Evolutionary conservation across 2,888 invertebrate genomes (phyloP), one percentile per base, ranked within the genome.

Genomic region (Physocephala rufipes): DNA sequence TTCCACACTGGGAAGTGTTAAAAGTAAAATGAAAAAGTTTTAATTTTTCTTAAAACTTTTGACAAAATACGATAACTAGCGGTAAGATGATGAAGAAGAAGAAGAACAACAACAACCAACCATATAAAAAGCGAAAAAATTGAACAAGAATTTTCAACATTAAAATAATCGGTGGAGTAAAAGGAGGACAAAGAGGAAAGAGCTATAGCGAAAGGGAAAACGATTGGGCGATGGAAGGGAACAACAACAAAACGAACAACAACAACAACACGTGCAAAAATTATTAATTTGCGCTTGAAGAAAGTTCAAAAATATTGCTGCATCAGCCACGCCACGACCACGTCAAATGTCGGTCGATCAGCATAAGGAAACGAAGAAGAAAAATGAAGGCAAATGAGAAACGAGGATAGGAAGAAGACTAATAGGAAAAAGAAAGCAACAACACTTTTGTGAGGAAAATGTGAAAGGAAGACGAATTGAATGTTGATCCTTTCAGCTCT

Each of bases 281-380:
- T 67, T 67, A 67, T 58, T 67, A 67, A 67, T 67, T 67, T 66
- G 24, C 58, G 36, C 67, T 36, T n/a, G n/a, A n/a, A 36, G 26
- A 67, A 67, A 67, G 67, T 67, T 67, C 26, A 58, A 49, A 67
- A 67, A 63, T 67, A 45, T 28, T 43, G 21, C 63, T 43, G 30
- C 66, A 66, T 19, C 63, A 47, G 58, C 53, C 58, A 15, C 58
- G 58, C 53, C 58, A 15, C 58, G 63, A 16, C 53, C 28, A 5
- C 19, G 16, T 19, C 64, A 24, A 26, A 36, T 16, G 26, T 49
- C 30, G 2, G 51, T 49, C 30, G 1, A 51, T n/a, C 53, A 30
- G 19, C 13, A 36, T 47, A n/a, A n/a, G n/a, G n/a, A n/a, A n/a
- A n/a, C n/a, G n/a, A n/a, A n/a, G n/a, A n/a, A n/a, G n/a, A n/a